Evolutionary conservation across 2,888 invertebrate genomes (phyloP), one percentile per base, ranked within the genome.

Genomic region (Parthenolecanium corni): DNA sequence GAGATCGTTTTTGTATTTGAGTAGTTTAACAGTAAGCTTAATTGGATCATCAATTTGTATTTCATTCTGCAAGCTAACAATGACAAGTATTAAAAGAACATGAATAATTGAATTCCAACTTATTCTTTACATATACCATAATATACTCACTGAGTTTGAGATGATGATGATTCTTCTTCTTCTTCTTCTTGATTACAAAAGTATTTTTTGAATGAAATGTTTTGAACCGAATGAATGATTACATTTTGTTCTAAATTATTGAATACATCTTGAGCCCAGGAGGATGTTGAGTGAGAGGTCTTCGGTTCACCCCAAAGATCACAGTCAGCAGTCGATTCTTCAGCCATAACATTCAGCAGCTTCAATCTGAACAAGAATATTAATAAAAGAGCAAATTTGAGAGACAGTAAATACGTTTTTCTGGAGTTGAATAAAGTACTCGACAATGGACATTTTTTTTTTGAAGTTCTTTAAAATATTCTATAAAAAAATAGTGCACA

Each of bases 101-200:
- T 44, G 4, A 44, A 14, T 4, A 18, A 5, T 44, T 36, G 31
- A 31, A 31, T 31, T 31, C 31, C 5, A 31, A 31, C n/a, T n/a
- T n/a, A n/a, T n/a, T 40, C n/a, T 40, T 12, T 11, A 6, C 38
- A 42, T 16, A 9, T 42, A 14, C 44, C n/a, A 42, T 42, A 42
- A 42, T 9, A 14, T 14, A 18, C 44, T 18, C 16, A 42, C 18
- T 14, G 4, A 42, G 14, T 42, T 24, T 1, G 44, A 25, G 18
- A 24, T 12, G 9, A 47, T 46, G 42, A 12, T 47, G 51, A 31
- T 11, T 46, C 5, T 18, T 44, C 6, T 16, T 56, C 11, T n/a
- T 56, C 44, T 18, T 1, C 3, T 9, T 61, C 61, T 16, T 21
- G 49, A 61, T 61, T 61, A 16, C 47, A 61, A 51, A 61, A 61